Percentiles rank a stretch among this genome's conserved stretches.
phyloP scores from a whole-genome alignment of 2,888 invertebrate species.

The Rapana venosa region DNA sequence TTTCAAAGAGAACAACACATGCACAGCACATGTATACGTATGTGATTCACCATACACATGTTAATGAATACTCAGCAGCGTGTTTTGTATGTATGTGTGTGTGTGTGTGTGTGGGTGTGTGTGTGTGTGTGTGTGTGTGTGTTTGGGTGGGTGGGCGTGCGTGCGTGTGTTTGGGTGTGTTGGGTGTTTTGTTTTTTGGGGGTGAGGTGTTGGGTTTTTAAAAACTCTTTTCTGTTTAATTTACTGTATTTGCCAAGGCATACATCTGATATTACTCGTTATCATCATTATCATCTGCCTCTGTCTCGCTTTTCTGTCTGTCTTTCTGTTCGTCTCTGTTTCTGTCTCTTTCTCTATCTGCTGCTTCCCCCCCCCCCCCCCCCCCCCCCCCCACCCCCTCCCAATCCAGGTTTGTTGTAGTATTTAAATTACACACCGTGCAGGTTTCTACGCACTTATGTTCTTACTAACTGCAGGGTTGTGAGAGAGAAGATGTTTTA shows the following conservation, averaged over 20 bases:
- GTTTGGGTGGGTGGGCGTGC: neutral
- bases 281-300: neutral
- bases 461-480: too few species aligned
- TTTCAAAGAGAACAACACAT: too few species aligned
- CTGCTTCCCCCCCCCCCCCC: neutral
- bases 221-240: too few species aligned
- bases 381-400: neutral
- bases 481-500: too few species aligned
- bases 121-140: constrained; percentile 26
- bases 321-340: neutral
- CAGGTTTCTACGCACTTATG: too few species aligned
- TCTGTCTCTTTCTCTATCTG: neutral
- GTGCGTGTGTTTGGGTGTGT: neutral
- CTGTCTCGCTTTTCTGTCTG: neutral
- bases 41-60: neutral
- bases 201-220: neutral
- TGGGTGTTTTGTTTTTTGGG: neutral
- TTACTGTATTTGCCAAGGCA: too few species aligned
- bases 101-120: constrained; percentile 8
- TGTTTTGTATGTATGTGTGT: neutral
- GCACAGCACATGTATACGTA: too few species aligned
- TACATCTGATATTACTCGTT: too few species aligned
- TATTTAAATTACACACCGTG: neutral
- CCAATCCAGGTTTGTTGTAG: neutral
- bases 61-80: neutral